Evolutionary conservation across 1,140 invertebrate genomes (phyloP), one percentile per base, ranked within the genome.

Genomic region (Bombus superbus): DNA sequence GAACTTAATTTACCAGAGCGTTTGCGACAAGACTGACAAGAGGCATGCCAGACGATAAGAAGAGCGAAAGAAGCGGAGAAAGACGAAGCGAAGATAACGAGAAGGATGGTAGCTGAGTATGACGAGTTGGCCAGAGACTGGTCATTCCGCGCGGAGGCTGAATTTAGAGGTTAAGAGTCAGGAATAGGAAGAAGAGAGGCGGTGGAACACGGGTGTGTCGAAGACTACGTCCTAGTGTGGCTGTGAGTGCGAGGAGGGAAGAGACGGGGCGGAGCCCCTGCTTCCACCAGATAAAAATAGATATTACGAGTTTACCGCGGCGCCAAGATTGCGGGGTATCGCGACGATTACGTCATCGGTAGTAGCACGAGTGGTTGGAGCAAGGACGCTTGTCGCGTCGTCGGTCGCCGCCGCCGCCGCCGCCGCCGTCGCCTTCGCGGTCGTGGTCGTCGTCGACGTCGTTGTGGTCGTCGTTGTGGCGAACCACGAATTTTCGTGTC

Each of bases 311-410:
- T 93, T 94, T 94, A 94, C 92, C 92, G 91, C 93, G 94, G 94
- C 94, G 94, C 94, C 94, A 94, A 94, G 94, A 94, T 94, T 94
- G 93, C 94, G 94, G 93, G 93, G 92, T 94, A 94, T 94, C 94
- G 94, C 93, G 93, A 94, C 93, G 91, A 94, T 94, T 94, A 94
- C 94, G 94, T 94, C 94, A 94, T 93, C 91, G 90, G 89, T 93
- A 89, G 92, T 92, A 92, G 92, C 91, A 88, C 91, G 86, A 92
- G 87, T 90, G 92, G 89, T 88, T 91, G 86, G 88, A 91, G 90
- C 92, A 92, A 93, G 91, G 91, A 93, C 91, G 91, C 86, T 81
- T 90, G 93, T 92, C 92, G 91, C 91, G 90, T 88, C 88, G 91
- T 68, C 77, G 81, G 89, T 64, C 90, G 90, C 78, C 83, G 88